Conservation (phyloP, 2,797 vertebrate genomes). For the Ctenochaetus hawaiiensis region DNA sequence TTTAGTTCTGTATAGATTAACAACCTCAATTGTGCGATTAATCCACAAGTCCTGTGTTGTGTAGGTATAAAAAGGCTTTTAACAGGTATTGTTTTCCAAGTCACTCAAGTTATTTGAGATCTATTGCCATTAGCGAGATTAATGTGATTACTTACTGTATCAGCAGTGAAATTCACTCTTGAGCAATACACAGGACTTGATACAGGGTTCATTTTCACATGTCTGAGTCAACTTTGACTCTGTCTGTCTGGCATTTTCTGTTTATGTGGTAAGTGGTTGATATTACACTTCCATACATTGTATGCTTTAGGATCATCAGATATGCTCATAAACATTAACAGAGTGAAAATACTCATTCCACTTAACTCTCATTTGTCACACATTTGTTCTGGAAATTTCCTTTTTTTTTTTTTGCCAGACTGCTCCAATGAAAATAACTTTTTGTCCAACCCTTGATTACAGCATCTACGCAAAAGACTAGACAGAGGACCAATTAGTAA, state of each 20-base stretch:
- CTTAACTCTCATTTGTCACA: background rate
- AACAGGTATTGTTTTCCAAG: slow-evolving; percentile 72
- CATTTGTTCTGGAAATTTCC: background rate
- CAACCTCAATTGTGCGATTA: slow-evolving; percentile 67
- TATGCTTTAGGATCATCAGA: background rate
- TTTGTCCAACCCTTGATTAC: background rate
- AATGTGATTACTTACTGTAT: slow-evolving; percentile 61
- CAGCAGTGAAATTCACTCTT: slow-evolving; percentile 47
- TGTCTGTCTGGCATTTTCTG: slow-evolving; percentile 31
- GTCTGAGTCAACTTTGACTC: slow-evolving; percentile 34
- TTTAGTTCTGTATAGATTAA: slow-evolving; percentile 78
- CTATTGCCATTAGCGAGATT: slow-evolving; percentile 68
- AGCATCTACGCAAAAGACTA: background rate
- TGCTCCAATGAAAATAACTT: background rate
- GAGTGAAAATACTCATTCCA: background rate
- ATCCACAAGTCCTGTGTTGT: slow-evolving; percentile 48
- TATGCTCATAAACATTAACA: background rate
- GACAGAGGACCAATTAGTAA: background rate
- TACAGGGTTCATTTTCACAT: slow-evolving; percentile 41
- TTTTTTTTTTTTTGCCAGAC: background rate
- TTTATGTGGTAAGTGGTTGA: slow-evolving; percentile 17
- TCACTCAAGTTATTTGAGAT: slow-evolving; percentile 67
- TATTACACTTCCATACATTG: background rate
- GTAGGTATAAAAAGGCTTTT: slow-evolving; percentile 60
- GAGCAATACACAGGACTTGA: slow-evolving; percentile 17